Base-by-base conservation (phyloP, 2,113 vertebrate genomes). In the Syngnathus floridae region DNA sequence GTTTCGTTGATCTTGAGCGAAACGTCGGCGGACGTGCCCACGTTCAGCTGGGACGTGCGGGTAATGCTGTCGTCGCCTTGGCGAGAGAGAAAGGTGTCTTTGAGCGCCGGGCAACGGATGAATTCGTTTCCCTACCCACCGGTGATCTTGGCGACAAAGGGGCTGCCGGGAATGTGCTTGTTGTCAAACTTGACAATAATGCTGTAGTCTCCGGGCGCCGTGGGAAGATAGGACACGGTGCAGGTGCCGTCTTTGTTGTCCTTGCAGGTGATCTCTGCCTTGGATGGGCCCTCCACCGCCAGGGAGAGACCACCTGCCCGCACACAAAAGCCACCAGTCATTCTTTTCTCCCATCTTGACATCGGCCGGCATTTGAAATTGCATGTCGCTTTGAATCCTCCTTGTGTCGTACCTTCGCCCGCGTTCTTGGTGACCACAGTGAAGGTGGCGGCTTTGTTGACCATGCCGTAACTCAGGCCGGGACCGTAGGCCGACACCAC, bases 241-340 rank as follows among this genome's bases (percentile, higher is more conserved):
- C 96, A 99, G 1, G 96, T 99, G 14, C 96, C 96, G 0, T 98
- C 95, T 78, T 98, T 97, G 85, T 98, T 99, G 78, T 98, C 96
- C 76, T 98, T 96, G 71, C 96, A 99, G 55, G 94, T 96, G 90
- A 99, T 97, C 86, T 97, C 96, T 0, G 96, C 96, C 87, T 99
- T 99, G 45, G 96, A 98, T 0, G 96, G 96, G 10, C 96, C 96
- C 75, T 98, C 96, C 10, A 99, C 96, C 0, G 96, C 96, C 64
- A 99, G 85, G 0, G 96, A 98, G 71, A 99, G 90, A 17, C 96
- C 96, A 48, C 96, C 96, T 97, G 74, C 26, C 26, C 26, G 26
- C 26, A 31, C n/a, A 21, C 38, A 40, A 40, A 10, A 52, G 19
- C 49, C 8, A n/a, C 49, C 49, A 4, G 1, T 11, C 7, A 1